These are phyloP conservation scores for Crocodylus rhombifer DNA, from an alignment of 2,797 vertebrate genomes.

Conservation along the genomic window DNA sequence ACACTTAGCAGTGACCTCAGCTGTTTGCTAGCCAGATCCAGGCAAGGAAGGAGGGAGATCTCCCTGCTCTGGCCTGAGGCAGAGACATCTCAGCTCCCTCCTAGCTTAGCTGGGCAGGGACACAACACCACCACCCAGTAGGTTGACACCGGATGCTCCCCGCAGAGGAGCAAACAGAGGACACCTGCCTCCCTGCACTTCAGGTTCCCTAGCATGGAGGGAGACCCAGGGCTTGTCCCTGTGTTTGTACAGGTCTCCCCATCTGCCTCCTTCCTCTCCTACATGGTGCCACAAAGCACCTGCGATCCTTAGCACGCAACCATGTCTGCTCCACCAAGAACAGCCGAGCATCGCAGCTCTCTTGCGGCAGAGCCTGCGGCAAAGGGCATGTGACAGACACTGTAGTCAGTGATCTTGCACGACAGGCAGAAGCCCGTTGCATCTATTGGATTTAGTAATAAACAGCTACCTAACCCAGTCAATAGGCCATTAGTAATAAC, in stretches of 20 bases:
- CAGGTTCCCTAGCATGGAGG: rapidly evolving
- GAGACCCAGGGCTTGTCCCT: background rate
- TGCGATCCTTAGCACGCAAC: background rate
- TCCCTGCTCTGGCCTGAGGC: background rate
- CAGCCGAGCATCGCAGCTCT: background rate
- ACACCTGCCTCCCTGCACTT: background rate
- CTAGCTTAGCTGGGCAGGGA: too few relatives aligned
- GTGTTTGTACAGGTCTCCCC: background rate
- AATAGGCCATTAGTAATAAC: background rate
- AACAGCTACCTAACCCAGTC: background rate
- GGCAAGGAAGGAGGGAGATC: background rate
- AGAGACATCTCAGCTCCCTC: background rate
- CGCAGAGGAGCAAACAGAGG: background rate
- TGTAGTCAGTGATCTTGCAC: background rate
- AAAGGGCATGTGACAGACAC: background rate
- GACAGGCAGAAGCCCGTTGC: too few relatives aligned
- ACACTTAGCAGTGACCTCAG: rapidly evolving
- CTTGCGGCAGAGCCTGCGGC: background rate
- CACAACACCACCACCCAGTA: background rate
- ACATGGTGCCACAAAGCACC: background rate
- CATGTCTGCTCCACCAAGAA: background rate
- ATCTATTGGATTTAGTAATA: background rate
- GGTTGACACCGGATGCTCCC: background rate
- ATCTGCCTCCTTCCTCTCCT: background rate
- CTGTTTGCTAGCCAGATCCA: rapidly evolving